Percentiles rank a stretch among this genome's conserved stretches.
phyloP scores from a whole-genome alignment of 1,140 invertebrate genomes.

The Acromyrmex echinatior region DNA sequence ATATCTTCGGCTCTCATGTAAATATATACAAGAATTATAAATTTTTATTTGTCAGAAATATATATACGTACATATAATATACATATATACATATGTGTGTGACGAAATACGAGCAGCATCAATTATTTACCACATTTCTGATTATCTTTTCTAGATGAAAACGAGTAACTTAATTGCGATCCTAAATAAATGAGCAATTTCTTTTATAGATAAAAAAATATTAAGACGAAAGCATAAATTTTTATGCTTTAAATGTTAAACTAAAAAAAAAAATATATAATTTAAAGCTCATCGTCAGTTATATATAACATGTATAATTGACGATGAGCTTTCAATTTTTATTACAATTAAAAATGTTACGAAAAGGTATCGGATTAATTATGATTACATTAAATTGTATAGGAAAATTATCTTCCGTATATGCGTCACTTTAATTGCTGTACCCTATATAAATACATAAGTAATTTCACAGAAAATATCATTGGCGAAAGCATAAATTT shows the following conservation, averaged over 20 bases:
- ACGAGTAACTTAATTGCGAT: neutral
- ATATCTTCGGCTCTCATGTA: neutral
- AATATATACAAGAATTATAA: constrained; percentile 33
- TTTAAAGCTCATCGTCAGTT: neutral
- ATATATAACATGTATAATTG: neutral
- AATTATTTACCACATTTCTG: constrained; percentile 19
- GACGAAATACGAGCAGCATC: neutral
- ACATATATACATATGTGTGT: neutral
- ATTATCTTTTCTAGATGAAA: constrained; percentile 5
- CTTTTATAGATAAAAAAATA: neutral
- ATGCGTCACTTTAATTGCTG: neutral
- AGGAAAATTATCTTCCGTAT: neutral
- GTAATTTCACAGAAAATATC: neutral
- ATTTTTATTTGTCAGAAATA: constrained; percentile 32
- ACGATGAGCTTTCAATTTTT: too few species aligned
- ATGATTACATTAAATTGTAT: neutral
- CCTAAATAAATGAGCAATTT: neutral
- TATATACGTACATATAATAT: neutral
- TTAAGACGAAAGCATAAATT: neutral
- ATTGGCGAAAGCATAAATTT: neutral
- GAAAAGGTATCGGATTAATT: neutral
- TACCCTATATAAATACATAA: neutral
- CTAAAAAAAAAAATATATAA: neutral
- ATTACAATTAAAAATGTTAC: neutral
- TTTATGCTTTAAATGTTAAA: neutral